Conservation (phyloP, 2,888 invertebrate genomes). For the Strigamia crassipes region DNA sequence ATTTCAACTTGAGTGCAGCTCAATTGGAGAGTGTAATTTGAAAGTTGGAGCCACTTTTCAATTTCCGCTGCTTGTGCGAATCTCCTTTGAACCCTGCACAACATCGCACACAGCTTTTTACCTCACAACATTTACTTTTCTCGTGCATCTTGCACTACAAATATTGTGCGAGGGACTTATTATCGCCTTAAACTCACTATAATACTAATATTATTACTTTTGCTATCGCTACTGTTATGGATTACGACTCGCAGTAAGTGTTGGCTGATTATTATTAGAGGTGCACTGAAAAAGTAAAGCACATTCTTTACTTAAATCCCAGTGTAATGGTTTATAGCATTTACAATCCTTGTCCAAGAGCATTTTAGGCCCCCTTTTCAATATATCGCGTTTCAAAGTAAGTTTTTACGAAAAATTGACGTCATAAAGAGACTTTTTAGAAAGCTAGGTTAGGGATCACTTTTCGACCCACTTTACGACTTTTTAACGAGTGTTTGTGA, state of each 20-base stretch:
- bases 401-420: too few relatives aligned
- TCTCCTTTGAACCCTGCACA: conserved; percentile 42
- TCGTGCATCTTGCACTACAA: conserved; percentile 6
- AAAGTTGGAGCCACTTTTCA: conserved; percentile 42
- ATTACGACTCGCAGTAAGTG: background rate
- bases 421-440: too few relatives aligned
- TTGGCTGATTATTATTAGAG: background rate
- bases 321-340: too few relatives aligned
- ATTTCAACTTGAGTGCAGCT: conserved; percentile 42
- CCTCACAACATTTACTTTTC: conserved; percentile 34
- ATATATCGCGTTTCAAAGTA: too few relatives aligned
- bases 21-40: conserved; percentile 42
- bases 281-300: background rate
- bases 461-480: too few relatives aligned
- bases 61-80: conserved; percentile 27
- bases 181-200: background rate
- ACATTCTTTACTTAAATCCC: background rate
- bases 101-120: conserved; percentile 12
- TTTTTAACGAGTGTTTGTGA: too few relatives aligned
- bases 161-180: background rate
- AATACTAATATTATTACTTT: background rate
- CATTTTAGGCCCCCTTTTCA: too few relatives aligned
- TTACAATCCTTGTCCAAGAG: too few relatives aligned
- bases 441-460: too few relatives aligned
- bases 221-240: background rate